phyloP scores from a whole-genome alignment of 2,113 vertebrate genomes.

The Trogon surrucura region DNA sequence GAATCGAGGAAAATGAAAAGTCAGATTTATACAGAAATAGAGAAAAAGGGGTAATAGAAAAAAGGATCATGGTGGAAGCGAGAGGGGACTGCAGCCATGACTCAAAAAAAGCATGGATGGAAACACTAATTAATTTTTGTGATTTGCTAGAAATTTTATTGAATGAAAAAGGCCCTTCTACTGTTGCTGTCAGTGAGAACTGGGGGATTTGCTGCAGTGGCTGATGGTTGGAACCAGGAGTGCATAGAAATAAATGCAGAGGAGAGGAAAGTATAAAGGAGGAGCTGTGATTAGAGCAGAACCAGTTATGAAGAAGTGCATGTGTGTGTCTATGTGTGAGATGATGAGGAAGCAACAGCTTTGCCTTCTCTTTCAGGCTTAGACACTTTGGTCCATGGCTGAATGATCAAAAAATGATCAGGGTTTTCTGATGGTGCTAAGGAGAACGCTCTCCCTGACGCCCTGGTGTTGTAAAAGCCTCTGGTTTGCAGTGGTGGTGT shows the following conservation, averaged over 20 bases:
- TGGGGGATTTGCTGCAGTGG: not conserved
- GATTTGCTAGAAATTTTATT: not conserved
- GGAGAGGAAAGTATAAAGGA: not conserved
- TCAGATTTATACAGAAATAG: not conserved
- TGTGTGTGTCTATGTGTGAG: not conserved
- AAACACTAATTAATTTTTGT: not conserved
- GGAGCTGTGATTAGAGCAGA: constrained; percentile 25
- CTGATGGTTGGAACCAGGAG: not conserved
- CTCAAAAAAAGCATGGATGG: not conserved
- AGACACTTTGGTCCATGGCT: not conserved
- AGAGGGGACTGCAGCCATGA: not conserved
- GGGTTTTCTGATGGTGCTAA: not conserved
- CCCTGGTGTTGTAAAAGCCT: not conserved
- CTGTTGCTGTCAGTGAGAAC: not conserved
- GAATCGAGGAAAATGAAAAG: not conserved
- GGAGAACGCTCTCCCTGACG: not conserved
- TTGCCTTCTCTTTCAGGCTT: not conserved
- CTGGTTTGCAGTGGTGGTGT: not conserved
- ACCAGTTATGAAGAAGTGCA: not conserved
- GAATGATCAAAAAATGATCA: not conserved
- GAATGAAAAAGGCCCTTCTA: not conserved
- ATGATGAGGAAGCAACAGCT: not conserved
- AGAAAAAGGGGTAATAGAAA: not conserved
- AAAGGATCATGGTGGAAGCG: not conserved
- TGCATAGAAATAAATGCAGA: not conserved